Base-by-base conservation (phyloP, 2,888 invertebrate species). In the Ptycholaimellus sp. region DNA sequence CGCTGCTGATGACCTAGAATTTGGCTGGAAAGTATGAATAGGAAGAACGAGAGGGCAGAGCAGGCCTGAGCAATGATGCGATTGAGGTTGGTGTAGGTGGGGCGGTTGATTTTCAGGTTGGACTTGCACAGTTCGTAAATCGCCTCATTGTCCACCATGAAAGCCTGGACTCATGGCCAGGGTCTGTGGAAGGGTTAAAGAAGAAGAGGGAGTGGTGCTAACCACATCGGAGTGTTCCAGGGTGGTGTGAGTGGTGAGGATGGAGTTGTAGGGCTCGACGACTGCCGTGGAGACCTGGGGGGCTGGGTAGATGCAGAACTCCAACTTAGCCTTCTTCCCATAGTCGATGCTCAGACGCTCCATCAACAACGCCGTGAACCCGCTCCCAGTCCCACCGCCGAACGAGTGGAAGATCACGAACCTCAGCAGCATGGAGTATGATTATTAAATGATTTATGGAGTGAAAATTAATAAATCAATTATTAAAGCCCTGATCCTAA, bases 251-350 rank as follows among this genome's bases (percentile, higher is more conserved):
- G 85, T 85, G 56, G 83, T 83, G 55, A 85, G 50, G 28, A 87
- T 82, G 0, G 83, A 82, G 67, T 87, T 87, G 73, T 87, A 87
- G 0, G 83, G 83, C 57, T 85, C 83, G 28, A 83, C 83, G 20
- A 85, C 81, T 0, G 83, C 80, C 7, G 52, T 52, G 27, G 44
- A 44, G 33, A 52, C 46, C 61, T 74, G 76, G 35, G 81, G 81
- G 13, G 81, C 79, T 7, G 82, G 81, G 57, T 82, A 82, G 40
- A 82, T 75, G 13, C 77, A 73, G 59, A 81, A 81, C 59, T 79
- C 77, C 36, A 81, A 64, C 54, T 80, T 80, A 56, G 78, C 76
- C 58, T 80, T 80, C 60, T 80, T 80, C 43, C 75, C 74, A 51
- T 73, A 82, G 52, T 81, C 79, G 16, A 73, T 73, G 1, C 74